A percentile compares a stretch with the other conserved stretches of the same genome.
Conservation (phyloP, 2,797 vertebrate species). For the Rhinogobio ventralis region DNA sequence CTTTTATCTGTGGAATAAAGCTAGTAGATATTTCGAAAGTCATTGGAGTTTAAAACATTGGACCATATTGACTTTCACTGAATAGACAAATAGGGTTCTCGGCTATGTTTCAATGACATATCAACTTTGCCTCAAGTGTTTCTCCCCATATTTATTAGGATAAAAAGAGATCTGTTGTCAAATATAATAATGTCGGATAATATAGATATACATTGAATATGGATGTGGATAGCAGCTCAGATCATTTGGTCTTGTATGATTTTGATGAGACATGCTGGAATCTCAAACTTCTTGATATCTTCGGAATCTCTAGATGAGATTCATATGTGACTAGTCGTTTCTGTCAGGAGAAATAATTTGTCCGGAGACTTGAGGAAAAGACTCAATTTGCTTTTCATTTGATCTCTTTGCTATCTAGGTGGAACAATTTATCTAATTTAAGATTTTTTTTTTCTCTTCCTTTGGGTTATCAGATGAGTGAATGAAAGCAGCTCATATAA, state of each 20-base stretch:
- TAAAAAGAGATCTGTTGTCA: background rate
- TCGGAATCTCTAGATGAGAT: background rate
- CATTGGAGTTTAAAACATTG: background rate
- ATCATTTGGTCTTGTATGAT: background rate
- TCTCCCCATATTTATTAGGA: background rate
- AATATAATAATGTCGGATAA: too few species aligned
- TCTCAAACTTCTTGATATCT: background rate
- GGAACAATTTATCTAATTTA: background rate
- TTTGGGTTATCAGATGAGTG: background rate
- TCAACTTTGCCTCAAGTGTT: background rate
- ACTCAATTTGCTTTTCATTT: background rate
- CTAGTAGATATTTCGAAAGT: background rate
- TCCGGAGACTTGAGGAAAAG: background rate
- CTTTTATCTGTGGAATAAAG: background rate
- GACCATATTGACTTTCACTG: background rate
- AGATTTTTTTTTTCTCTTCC: background rate
- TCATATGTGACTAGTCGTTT: background rate
- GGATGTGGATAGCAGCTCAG: background rate
- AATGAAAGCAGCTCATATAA: constrained; percentile 3
- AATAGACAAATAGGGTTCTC: background rate
- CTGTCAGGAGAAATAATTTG: background rate
- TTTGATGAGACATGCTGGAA: background rate
- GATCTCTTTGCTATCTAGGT: background rate
- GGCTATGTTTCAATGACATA: background rate
- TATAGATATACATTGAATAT: background rate